Conservation (phyloP, 1,140 invertebrate species). For the Subanguina moxae region DNA sequence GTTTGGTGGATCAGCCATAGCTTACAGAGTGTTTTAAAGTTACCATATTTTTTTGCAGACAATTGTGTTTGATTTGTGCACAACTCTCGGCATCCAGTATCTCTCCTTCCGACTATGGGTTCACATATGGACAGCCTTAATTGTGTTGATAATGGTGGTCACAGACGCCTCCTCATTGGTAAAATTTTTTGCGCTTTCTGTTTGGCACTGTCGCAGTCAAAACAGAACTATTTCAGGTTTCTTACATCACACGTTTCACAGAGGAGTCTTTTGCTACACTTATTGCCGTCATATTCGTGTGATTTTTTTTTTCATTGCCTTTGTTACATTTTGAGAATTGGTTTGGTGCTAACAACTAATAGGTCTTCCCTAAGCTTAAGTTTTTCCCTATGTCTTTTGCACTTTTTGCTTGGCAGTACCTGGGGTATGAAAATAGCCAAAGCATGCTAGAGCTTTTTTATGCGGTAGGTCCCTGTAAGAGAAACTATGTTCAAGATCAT, state of each 20-base stretch:
- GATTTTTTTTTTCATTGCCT: too few species aligned
- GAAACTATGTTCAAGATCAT: too few species aligned
- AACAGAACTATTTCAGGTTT: slow-evolving; percentile 66
- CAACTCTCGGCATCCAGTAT: slow-evolving; percentile 67
- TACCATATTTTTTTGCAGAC: slow-evolving; percentile 62
- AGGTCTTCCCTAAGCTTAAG: too few species aligned
- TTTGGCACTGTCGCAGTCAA: background rate
- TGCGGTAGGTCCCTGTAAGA: too few species aligned
- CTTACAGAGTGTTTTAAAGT: too few species aligned
- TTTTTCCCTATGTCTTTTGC: too few species aligned
- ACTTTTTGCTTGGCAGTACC: too few species aligned
- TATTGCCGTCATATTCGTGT: slow-evolving; percentile 97
- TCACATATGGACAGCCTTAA: slow-evolving; percentile 83
- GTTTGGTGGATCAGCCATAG: too few species aligned
- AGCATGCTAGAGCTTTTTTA: too few species aligned
- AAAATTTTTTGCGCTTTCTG: background rate
- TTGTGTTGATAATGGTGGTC: slow-evolving; percentile 82
- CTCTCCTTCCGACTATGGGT: slow-evolving; percentile 91
- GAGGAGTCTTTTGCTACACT: slow-evolving; percentile 98
- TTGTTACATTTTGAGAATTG: too few species aligned
- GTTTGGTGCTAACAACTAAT: too few species aligned
- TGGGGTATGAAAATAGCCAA: too few species aligned
- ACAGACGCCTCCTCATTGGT: slow-evolving; percentile 85
- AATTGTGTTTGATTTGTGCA: slow-evolving; percentile 90
- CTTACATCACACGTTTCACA: slow-evolving; percentile 96